Evolutionary conservation across 2,888 invertebrate species (phyloP).

Genomic region (Fissipunctia ypsillon): DNA sequence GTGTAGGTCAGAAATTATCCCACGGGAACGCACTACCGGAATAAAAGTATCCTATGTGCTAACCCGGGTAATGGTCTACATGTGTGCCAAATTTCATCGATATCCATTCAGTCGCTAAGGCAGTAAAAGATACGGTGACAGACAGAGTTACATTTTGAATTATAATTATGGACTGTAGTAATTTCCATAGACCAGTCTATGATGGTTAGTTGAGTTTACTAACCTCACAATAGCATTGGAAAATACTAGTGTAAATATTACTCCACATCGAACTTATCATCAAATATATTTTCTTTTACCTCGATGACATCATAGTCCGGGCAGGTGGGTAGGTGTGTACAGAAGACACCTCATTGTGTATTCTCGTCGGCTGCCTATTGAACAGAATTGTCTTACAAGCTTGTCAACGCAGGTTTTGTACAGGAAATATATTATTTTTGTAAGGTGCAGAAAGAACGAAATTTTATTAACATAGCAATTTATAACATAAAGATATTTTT

Average conservation of each 20-base stretch:
- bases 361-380: conserved; percentile 43
- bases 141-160: too few species aligned
- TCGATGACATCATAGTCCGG: conserved; percentile 37
- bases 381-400: conserved; percentile 51
- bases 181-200: not conserved
- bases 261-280: conserved; percentile 1
- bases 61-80: too few species aligned
- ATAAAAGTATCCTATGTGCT: too few species aligned
- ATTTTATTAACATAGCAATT: conserved; percentile 18
- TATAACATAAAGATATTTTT: not conserved
- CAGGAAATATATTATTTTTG: conserved; percentile 38
- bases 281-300: conserved; percentile 20
- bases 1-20: too few species aligned
- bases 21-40: too few species aligned
- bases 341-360: conserved; percentile 51
- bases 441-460: conserved; percentile 1
- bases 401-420: conserved; percentile 53
- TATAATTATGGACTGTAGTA: too few species aligned
- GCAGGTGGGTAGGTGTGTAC: conserved; percentile 49
- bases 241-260: not conserved
- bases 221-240: not conserved
- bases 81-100: too few species aligned
- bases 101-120: too few species aligned
- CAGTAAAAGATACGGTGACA: too few species aligned
- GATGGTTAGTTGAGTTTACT: too few species aligned